A percentile compares a stretch with the other conserved stretches of the same genome.
phyloP scores from a whole-genome alignment of 2,113 vertebrate species.

The Mungos mungo region DNA sequence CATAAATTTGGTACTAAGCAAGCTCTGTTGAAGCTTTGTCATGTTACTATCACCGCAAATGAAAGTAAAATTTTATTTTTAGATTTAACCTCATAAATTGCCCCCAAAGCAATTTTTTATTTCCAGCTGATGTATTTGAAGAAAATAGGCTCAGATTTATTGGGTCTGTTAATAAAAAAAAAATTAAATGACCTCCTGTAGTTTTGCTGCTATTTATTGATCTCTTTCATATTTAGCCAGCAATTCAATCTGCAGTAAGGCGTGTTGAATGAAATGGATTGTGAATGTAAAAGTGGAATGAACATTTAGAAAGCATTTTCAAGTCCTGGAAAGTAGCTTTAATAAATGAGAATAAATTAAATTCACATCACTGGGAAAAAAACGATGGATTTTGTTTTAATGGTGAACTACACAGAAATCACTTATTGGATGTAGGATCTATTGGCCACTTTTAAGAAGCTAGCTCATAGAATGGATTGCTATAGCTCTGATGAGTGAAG shows the following conservation, averaged over 20 bases:
- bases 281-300: conserved; percentile 62
- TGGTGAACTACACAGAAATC: conserved; percentile 31
- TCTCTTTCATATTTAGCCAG: conserved; percentile 75
- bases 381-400: conserved; percentile 69
- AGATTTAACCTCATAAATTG: conserved; percentile 72
- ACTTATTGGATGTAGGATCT: conserved; percentile 11
- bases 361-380: conserved; percentile 57
- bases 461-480: background rate
- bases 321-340: conserved; percentile 71
- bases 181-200: conserved; percentile 70
- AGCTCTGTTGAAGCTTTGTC: conserved; percentile 61
- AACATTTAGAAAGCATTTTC: conserved; percentile 74
- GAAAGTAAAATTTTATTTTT: conserved; percentile 77
- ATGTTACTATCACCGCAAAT: conserved; percentile 62
- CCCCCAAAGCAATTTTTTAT: conserved; percentile 67
- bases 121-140: conserved; percentile 71
- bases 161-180: conserved; percentile 64
- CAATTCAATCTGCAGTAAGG: conserved; percentile 65
- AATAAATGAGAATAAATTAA: conserved; percentile 76
- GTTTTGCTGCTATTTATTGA: conserved; percentile 75
- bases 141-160: conserved; percentile 71
- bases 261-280: conserved; percentile 68
- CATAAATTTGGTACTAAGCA: conserved; percentile 53
- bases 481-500: background rate
- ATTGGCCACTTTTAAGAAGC: conserved; percentile 16